Conservation (phyloP, 1,140 invertebrate species). For the Aphaenogaster floridana region DNA sequence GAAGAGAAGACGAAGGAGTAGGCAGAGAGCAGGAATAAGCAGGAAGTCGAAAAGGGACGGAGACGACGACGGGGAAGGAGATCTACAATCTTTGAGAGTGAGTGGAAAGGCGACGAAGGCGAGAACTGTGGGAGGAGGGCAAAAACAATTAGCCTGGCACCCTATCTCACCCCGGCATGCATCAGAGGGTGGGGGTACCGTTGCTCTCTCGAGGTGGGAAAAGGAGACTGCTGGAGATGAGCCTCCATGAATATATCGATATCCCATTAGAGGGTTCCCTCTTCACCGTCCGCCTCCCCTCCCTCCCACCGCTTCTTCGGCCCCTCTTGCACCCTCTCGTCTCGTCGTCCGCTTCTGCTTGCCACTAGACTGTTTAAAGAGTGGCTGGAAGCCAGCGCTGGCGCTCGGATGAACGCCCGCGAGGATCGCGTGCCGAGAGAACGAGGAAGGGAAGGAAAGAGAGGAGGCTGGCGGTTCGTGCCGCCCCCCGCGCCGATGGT, state of each 20-base stretch:
- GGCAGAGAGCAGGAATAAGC: constrained; percentile 28
- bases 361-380: constrained; percentile 79
- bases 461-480: background rate
- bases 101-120: constrained; percentile 39
- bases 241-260: constrained; percentile 84
- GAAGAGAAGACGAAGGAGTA: background rate
- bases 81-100: constrained; percentile 37
- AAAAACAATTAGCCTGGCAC: constrained; percentile 76
- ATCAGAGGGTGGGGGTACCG: constrained; percentile 44
- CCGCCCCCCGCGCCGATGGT: constrained; percentile 22
- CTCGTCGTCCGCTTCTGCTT: constrained; percentile 31
- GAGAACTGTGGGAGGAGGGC: background rate
- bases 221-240: constrained; percentile 75
- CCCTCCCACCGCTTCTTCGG: background rate
- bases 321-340: background rate
- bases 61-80: background rate
- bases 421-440: constrained; percentile 25
- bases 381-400: constrained; percentile 70
- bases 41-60: background rate
- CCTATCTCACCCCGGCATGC: constrained; percentile 72
- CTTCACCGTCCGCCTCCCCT: constrained; percentile 1
- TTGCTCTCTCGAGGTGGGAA: constrained; percentile 68
- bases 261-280: constrained; percentile 80
- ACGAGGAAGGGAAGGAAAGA: constrained; percentile 3
- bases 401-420: constrained; percentile 24